A percentile compares a stretch with the other conserved stretches of the same genome.
Conservation (phyloP, 2,888 invertebrate genomes). For the Drosophila stalkeri region DNA sequence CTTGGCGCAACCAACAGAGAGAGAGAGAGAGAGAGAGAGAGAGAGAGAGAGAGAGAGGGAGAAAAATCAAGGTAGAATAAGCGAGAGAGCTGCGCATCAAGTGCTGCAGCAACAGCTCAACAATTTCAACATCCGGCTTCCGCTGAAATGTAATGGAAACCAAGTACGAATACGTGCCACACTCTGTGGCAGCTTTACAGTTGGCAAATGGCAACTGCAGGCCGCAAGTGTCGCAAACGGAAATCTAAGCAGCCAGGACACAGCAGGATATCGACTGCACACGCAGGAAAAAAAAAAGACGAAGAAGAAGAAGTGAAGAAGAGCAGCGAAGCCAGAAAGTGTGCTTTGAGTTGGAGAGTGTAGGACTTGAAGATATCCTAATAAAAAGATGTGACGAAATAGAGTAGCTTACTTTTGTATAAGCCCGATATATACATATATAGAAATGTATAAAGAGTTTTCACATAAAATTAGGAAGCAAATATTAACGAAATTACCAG, state of each 20-base stretch:
- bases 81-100: constrained; percentile 17
- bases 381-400: background rate
- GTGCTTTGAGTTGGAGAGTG: background rate
- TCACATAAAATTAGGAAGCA: too few species aligned
- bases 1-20: background rate
- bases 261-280: constrained; percentile 62
- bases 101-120: constrained; percentile 69
- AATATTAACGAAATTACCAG: too few species aligned
- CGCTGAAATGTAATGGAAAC: constrained; percentile 80
- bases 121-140: constrained; percentile 78
- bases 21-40: background rate
- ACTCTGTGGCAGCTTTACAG: constrained; percentile 59
- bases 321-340: background rate
- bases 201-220: constrained; percentile 50
- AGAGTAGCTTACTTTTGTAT: background rate
- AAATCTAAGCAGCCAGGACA: constrained; percentile 61
- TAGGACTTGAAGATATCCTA: background rate
- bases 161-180: constrained; percentile 52
- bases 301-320: background rate
- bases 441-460: background rate
- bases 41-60: constrained; percentile 7
- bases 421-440: background rate
- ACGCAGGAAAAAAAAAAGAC: background rate
- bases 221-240: constrained; percentile 64
- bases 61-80: background rate